These are phyloP conservation scores for Lasiurus borealis DNA, from an alignment of 2,113 vertebrate species.

Conservation along the genomic window DNA sequence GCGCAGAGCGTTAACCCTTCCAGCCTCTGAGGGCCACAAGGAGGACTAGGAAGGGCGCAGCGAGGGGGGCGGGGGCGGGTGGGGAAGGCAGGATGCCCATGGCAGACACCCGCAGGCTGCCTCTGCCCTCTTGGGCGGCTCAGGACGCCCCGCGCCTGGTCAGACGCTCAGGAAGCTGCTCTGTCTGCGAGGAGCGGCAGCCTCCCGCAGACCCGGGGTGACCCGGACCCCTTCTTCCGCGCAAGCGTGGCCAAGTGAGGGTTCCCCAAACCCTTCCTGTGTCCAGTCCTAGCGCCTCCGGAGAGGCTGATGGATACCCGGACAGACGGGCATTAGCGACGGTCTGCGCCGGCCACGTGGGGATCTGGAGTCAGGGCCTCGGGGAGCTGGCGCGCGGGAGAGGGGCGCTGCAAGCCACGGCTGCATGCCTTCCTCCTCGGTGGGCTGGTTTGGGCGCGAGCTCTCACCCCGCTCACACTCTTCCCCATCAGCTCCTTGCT, in stretches of 20 bases:
- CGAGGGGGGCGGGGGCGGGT: rapidly evolving
- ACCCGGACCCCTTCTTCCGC: constrained; percentile 73
- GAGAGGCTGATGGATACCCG: not conserved
- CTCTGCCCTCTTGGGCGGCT: constrained; percentile 10
- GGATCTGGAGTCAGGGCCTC: constrained; percentile 84
- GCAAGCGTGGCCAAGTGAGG: constrained; percentile 59
- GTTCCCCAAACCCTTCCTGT: no score
- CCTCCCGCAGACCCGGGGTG: constrained; percentile 60
- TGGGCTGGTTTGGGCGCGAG: constrained; percentile 93
- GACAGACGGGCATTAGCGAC: not conserved
- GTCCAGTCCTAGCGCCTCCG: not conserved
- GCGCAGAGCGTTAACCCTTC: constrained; percentile 68
- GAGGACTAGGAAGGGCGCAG: not conserved
- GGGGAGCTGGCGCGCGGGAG: constrained; percentile 88
- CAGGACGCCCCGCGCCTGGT: not conserved
- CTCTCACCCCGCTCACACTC: constrained; percentile 93
- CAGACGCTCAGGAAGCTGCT: not conserved
- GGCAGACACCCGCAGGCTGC: not conserved
- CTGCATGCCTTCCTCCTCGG: constrained; percentile 93
- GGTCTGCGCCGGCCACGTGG: constrained; percentile 59
- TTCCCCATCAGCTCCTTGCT: constrained; percentile 96
- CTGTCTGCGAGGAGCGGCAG: not conserved
- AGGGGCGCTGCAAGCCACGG: constrained; percentile 89
- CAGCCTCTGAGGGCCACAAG: not conserved
- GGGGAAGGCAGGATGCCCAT: not conserved